Conservation (phyloP, 2,113 vertebrate species). For the Alethe diademata region DNA sequence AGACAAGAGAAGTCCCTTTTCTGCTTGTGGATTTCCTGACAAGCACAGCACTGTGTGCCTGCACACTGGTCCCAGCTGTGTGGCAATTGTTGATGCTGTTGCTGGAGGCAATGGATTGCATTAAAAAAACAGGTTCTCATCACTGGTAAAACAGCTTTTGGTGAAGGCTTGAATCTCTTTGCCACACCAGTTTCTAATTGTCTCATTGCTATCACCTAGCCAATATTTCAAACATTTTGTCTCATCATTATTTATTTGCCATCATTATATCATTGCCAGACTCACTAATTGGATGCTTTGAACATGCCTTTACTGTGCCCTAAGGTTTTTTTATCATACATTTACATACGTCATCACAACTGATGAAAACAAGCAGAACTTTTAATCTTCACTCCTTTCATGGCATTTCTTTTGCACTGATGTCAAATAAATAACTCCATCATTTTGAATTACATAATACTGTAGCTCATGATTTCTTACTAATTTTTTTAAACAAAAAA, state of each 20-base stretch:
- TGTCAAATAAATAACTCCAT: background rate
- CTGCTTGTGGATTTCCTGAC: background rate
- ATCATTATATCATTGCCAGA: background rate
- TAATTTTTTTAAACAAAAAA: background rate
- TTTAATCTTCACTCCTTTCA: background rate
- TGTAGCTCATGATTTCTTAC: background rate
- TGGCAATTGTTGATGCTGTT: background rate
- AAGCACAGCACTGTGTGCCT: background rate
- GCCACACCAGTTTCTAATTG: background rate
- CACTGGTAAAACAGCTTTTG: background rate
- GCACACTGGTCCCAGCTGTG: background rate
- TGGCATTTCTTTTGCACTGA: background rate
- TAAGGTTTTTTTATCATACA: background rate
- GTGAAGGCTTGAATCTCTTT: background rate
- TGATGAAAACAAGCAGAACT: background rate
- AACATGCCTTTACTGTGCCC: background rate
- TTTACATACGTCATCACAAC: background rate
- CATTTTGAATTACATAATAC: background rate
- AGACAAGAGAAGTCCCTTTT: background rate
- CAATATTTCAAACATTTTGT: background rate
- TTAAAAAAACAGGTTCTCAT: background rate
- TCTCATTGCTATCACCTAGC: background rate
- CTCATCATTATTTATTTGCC: background rate
- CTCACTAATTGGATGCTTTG: slow-evolving; percentile 2
- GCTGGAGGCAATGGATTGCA: background rate